These are phyloP conservation scores for Philotrypesis tridentata DNA, from an alignment of 1,140 invertebrate genomes.

Conservation along the genomic window DNA sequence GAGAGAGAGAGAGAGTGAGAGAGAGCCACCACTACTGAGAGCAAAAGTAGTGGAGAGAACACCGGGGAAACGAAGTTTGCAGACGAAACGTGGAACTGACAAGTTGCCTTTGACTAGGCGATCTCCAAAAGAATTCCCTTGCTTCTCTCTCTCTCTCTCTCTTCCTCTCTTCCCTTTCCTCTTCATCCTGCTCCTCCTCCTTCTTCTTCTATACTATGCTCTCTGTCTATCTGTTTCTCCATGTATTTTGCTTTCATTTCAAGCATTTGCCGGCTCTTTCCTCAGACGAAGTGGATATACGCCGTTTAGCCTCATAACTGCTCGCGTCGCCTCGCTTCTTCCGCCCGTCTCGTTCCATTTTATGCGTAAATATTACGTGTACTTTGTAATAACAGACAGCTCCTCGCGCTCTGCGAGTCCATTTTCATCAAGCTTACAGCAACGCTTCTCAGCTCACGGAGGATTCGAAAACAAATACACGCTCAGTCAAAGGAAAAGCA, in stretches of 20 bases:
- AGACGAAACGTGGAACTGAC: conserved; percentile 50
- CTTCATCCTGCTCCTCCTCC: background rate
- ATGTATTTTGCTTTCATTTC: background rate
- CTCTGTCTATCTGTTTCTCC: background rate
- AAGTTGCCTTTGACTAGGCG: conserved; percentile 52
- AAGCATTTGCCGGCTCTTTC: background rate
- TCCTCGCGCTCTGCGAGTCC: too few species aligned
- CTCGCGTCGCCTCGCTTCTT: too few species aligned
- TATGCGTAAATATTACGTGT: too few species aligned
- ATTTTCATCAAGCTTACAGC: too few species aligned
- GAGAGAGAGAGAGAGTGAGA: background rate
- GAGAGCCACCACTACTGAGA: background rate
- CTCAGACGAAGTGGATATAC: background rate
- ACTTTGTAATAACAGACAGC: too few species aligned
- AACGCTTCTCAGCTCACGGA: too few species aligned
- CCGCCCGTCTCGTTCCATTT: background rate
- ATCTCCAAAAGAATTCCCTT: conserved; percentile 34
- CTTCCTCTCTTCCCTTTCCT: background rate
- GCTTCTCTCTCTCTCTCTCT: background rate
- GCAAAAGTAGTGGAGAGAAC: conserved; percentile 27
- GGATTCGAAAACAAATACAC: background rate
- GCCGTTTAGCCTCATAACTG: background rate
- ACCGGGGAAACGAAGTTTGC: conserved; percentile 49
- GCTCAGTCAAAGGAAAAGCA: background rate
- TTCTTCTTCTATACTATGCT: background rate